Base-by-base conservation (phyloP, 2,797 vertebrate species). In the Spondyliosoma cantharus region DNA sequence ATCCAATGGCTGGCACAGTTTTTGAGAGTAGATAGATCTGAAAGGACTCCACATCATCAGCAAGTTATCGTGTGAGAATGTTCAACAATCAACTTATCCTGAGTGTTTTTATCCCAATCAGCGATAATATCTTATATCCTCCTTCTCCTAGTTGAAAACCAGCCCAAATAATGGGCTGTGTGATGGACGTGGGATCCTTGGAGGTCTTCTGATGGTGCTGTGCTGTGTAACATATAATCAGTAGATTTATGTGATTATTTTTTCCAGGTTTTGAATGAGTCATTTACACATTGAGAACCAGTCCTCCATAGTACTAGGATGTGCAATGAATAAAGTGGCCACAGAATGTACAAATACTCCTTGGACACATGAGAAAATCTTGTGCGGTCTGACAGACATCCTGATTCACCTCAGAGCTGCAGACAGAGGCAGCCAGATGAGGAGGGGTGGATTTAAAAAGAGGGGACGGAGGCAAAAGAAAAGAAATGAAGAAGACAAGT, bases 301-400 rank as follows among this genome's bases (percentile, higher is more conserved):
- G 49, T 42, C 59, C 50, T 59, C 8, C 43, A 12, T 24, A 19
- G 17, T 43, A n/a, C 13, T 58, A 37, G 22, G 59, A 71, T 43
- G 20, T 61, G 22, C 37, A 72, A 58, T 71, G 63, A 76, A 76
- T 76, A 78, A 73, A 76, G 61, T 74, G 62, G 29, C 72, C 27
- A 48, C 50, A 81, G 60, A 80, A 74, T 54, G 64, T 53, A 63
- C 57, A 75, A 77, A 71, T 59, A 25, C 11, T n/a, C 15, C 71
- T 77, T 83, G 77, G 79, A 87, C 17, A 42, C 56, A 13, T 62
- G 13, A 87, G 59, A 84, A 58, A 80, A 32, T 78, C 65, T 45
- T 82, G 76, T 86, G 84, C 43, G 48, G 82, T 75, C 82, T 87
- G 87, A 85, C 78, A 76, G 71, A 60, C 50, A 45, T 79, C 58